phyloP scores from a whole-genome alignment of 2,797 vertebrate species.

The Pampus argenteus region DNA sequence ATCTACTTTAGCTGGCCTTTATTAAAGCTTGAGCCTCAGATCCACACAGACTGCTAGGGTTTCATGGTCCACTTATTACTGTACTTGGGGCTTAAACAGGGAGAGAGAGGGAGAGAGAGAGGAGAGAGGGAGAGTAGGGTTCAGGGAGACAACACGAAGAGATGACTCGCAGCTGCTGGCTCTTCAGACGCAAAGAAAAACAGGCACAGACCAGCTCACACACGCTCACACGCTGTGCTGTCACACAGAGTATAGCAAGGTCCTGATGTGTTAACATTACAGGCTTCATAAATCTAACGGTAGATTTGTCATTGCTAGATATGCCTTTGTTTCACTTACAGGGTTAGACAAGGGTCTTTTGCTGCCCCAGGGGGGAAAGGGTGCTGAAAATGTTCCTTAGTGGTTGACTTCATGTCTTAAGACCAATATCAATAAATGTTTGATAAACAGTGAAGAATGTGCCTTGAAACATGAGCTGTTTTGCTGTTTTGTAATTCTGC shows the following conservation, averaged over 20 bases:
- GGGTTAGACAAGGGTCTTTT: constrained; percentile 40
- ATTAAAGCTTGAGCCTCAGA: constrained; percentile 77
- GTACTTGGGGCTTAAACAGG: constrained; percentile 44
- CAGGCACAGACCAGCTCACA: constrained; percentile 36
- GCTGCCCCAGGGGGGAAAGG: constrained; percentile 33
- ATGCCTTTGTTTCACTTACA: constrained; percentile 55
- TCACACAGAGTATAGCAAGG: constrained; percentile 52
- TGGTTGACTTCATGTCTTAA: constrained; percentile 7
- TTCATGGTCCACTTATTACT: constrained; percentile 72
- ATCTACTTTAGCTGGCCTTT: constrained; percentile 75
- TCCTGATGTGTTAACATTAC: constrained; percentile 73
- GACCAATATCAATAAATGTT: constrained; percentile 4
- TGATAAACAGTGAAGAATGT: constrained; percentile 5
- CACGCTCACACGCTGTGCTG: constrained; percentile 41
- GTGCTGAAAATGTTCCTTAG: constrained; percentile 42
- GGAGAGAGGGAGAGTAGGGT: constrained; percentile 13
- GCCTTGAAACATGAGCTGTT: constrained; percentile 38
- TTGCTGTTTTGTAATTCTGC: constrained; percentile 20
- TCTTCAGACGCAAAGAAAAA: constrained; percentile 70
- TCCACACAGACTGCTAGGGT: constrained; percentile 62
- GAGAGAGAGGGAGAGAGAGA: constrained; percentile 21
- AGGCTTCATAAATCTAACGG: constrained; percentile 71
- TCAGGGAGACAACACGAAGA: constrained; percentile 55
- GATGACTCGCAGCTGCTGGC: constrained; percentile 80
- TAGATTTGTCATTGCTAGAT: constrained; percentile 70